phyloP scores from a whole-genome alignment of 2,888 invertebrate species.

The Ptychoptera contaminata region DNA sequence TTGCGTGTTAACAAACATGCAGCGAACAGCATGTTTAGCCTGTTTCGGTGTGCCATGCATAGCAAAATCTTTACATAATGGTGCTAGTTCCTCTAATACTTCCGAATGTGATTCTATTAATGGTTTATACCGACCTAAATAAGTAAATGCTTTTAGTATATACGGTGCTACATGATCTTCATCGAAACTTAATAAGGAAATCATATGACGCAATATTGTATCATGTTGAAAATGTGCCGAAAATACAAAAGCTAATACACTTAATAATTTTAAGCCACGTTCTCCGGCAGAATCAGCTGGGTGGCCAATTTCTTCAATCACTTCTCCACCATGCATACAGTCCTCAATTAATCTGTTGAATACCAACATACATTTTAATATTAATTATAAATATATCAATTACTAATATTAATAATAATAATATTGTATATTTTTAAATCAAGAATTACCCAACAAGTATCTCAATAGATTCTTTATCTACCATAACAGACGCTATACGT shows the following conservation, averaged over 20 bases:
- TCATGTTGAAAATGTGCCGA: slow-evolving; percentile 83
- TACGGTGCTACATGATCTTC: slow-evolving; percentile 67
- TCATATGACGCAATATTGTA: slow-evolving; percentile 63
- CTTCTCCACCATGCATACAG: slow-evolving; percentile 53
- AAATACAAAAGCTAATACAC: slow-evolving; percentile 79
- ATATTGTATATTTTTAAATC: background rate
- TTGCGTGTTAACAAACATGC: slow-evolving; percentile 67
- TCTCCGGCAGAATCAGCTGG: slow-evolving; percentile 71
- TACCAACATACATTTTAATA: slow-evolving; percentile 1
- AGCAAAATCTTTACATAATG: slow-evolving; percentile 76
- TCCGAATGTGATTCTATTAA: slow-evolving; percentile 62
- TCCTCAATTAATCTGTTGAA: slow-evolving; percentile 38
- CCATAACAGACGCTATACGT: slow-evolving; percentile 89
- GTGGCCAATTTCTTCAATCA: slow-evolving; percentile 60
- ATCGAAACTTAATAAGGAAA: slow-evolving; percentile 48
- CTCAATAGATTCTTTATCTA: slow-evolving; percentile 76
- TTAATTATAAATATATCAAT: slow-evolving; percentile 3
- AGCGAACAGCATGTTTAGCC: slow-evolving; percentile 90
- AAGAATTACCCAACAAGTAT: slow-evolving; percentile 42
- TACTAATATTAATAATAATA: background rate
- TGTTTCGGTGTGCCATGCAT: slow-evolving; percentile 85
- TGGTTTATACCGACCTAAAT: slow-evolving; percentile 74
- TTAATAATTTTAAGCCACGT: slow-evolving; percentile 73
- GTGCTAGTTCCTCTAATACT: slow-evolving; percentile 62
- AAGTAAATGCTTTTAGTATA: slow-evolving; percentile 69